These are phyloP conservation scores for Drosophila glabriapex DNA, from an alignment of 2,888 invertebrate genomes.

Conservation along the genomic window DNA sequence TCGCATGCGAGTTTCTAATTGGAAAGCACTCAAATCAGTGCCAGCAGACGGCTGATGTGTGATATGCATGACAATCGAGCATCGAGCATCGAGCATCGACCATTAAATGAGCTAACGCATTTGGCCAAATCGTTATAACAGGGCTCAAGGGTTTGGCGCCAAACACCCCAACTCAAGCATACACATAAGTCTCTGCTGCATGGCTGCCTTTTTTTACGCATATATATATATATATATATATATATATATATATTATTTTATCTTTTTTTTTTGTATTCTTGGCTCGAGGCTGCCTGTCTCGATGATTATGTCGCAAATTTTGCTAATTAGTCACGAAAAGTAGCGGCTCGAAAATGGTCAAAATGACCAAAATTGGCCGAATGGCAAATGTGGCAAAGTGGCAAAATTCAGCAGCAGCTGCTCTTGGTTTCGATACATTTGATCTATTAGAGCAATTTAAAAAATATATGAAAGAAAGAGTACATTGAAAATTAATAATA, in stretches of 20 bases:
- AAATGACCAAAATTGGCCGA: conserved; percentile 59
- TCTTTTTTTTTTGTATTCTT: conserved; percentile 12
- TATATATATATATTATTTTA: no score
- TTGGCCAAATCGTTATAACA: conserved; percentile 23
- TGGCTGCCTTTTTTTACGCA: conserved; percentile 5
- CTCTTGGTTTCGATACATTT: conserved; percentile 22
- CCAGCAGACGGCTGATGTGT: conserved; percentile 39
- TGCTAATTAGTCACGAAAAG: conserved; percentile 75
- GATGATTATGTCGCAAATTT: conserved; percentile 63
- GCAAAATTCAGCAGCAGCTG: conserved; percentile 43
- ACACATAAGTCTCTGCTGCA: neutral
- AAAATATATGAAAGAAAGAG: neutral
- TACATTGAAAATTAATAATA: neutral
- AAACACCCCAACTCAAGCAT: conserved; percentile 20
- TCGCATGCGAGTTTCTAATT: conserved; percentile 70
- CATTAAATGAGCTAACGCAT: conserved; percentile 6
- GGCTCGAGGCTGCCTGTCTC: conserved; percentile 23
- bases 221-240: neutral
- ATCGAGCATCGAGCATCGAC: conserved; percentile 17
- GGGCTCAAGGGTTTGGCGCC: conserved; percentile 40
- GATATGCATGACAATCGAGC: conserved; percentile 54
- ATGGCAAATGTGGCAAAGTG: conserved; percentile 43
- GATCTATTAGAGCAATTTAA: neutral
- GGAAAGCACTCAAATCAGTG: conserved; percentile 76
- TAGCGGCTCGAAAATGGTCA: conserved; percentile 66